A percentile compares a stretch with the other conserved stretches of the same genome.
Evolutionary conservation across 2,113 vertebrate genomes (phyloP).

Genomic region (Puntigrus tetrazona): DNA sequence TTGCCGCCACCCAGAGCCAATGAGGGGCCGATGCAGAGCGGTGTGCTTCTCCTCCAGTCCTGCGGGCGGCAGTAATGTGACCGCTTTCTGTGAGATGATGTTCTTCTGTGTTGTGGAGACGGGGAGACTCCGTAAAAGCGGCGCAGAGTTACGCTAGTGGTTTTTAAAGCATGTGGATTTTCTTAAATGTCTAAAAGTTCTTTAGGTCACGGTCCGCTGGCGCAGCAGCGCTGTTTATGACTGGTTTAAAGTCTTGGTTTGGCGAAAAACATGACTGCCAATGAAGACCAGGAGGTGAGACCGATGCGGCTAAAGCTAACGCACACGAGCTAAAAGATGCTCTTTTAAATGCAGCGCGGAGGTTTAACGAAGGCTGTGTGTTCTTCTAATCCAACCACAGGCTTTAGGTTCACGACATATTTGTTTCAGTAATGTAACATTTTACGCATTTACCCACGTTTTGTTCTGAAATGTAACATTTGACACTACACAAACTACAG

Average conservation of each 20-base stretch:
- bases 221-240: constrained; percentile 11
- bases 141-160: not conserved
- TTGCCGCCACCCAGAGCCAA: not conserved
- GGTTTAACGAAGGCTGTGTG: not conserved
- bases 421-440: not conserved
- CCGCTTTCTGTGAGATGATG: too few relatives aligned
- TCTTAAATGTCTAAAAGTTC: constrained; percentile 2
- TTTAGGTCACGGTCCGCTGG: not conserved
- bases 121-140: not conserved
- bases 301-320: constrained; percentile 33
- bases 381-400: not conserved
- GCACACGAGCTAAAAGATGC: constrained; percentile 41
- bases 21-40: not conserved
- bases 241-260: constrained; percentile 6
- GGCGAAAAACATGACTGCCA: constrained; percentile 80
- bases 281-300: constrained; percentile 93
- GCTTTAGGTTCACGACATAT: not conserved
- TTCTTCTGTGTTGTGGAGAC: not conserved
- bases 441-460: too few relatives aligned
- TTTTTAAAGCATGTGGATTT: not conserved
- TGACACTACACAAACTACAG: not conserved
- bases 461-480: not conserved
- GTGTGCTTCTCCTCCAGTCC: constrained; percentile 15
- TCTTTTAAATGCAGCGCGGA: not conserved
- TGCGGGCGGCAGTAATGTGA: constrained; percentile 16